Evolutionary conservation across 2,797 vertebrate species (phyloP).

Genomic region (Neostethus bicornis): DNA sequence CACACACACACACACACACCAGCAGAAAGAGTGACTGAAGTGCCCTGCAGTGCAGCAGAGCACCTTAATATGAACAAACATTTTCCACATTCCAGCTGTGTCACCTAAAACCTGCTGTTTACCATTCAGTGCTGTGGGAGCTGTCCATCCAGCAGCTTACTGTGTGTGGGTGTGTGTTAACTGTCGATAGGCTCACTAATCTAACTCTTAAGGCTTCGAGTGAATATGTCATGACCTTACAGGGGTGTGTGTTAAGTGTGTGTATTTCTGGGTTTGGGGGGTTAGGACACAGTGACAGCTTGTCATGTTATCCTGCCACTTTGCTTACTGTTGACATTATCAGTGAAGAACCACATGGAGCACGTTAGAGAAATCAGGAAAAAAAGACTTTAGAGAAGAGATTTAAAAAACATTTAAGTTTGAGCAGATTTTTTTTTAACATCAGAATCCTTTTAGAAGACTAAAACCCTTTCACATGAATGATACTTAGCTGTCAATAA

Average conservation of each 20-base stretch:
- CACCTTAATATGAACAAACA: constrained; percentile 79
- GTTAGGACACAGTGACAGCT: constrained; percentile 42
- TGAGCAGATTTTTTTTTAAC: too few species aligned
- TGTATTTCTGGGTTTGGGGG: constrained; percentile 19
- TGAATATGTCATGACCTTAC: constrained; percentile 54
- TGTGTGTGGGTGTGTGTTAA: constrained; percentile 33
- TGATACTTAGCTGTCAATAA: too few species aligned
- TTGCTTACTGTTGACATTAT: constrained; percentile 49
- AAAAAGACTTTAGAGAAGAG: background rate
- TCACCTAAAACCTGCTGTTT: constrained; percentile 87
- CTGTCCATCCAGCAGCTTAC: constrained; percentile 61
- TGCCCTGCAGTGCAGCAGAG: constrained; percentile 53
- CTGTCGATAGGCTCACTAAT: constrained; percentile 45
- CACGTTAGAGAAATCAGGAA: constrained; percentile 2
- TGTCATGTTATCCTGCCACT: constrained; percentile 55
- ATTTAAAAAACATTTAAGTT: background rate
- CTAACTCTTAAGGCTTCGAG: constrained; percentile 49
- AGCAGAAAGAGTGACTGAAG: constrained; percentile 43
- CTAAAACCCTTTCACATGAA: too few species aligned
- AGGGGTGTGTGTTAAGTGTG: constrained; percentile 28
- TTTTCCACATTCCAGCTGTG: constrained; percentile 84
- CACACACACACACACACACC: constrained; percentile 16
- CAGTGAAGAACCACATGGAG: constrained; percentile 18
- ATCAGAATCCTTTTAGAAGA: too few species aligned
- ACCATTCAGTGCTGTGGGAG: constrained; percentile 80